A percentile compares a stretch with the other conserved stretches of the same genome.
Evolutionary conservation across 2,888 invertebrate genomes (phyloP).

Genomic region (Junonia oenone): DNA sequence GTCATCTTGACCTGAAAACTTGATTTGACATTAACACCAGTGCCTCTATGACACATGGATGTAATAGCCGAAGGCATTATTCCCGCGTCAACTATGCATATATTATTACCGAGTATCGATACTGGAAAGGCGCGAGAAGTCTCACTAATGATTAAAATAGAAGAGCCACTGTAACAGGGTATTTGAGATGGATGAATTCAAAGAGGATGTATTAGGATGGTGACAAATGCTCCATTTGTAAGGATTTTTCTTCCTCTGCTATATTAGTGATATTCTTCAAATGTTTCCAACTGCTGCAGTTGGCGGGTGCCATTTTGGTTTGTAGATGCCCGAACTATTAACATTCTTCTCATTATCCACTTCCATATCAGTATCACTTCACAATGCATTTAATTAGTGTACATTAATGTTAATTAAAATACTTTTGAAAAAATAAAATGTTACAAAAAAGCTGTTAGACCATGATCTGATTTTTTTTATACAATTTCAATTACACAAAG

Average conservation of each 20-base stretch:
- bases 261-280: constrained; percentile 19
- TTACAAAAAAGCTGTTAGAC: background rate
- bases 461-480: background rate
- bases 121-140: constrained; percentile 34
- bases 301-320: constrained; percentile 7
- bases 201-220: constrained; percentile 29
- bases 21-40: constrained; percentile 75
- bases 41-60: constrained; percentile 50
- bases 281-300: constrained; percentile 6
- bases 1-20: constrained; percentile 73
- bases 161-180: constrained; percentile 25
- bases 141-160: constrained; percentile 26
- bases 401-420: background rate
- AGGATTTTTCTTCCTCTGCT: constrained; percentile 23
- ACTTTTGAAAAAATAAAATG: background rate
- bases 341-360: constrained; percentile 31
- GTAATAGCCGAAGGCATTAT: constrained; percentile 44
- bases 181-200: constrained; percentile 27
- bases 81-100: constrained; percentile 46
- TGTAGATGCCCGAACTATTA: constrained; percentile 12
- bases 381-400: constrained; percentile 24
- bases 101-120: constrained; percentile 40
- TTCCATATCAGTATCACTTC: constrained; percentile 32
- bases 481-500: background rate
- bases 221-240: constrained; percentile 28